Evolutionary conservation across 2,797 vertebrate species (phyloP).

Genomic region (Karalla daura): DNA sequence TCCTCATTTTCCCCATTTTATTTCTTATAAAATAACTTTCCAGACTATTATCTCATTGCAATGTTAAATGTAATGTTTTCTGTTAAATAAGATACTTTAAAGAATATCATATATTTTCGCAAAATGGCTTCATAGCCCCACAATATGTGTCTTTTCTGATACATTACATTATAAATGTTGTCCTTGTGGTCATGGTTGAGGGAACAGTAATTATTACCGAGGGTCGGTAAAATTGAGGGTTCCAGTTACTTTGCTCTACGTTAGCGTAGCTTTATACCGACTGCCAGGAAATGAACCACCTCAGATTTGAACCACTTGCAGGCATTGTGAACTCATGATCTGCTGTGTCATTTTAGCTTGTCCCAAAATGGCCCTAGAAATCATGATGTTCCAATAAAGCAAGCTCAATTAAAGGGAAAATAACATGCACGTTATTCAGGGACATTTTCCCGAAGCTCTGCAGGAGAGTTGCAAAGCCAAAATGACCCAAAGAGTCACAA

Average conservation of each 20-base stretch:
- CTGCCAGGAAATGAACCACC: conserved; percentile 66
- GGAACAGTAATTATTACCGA: conserved; percentile 44
- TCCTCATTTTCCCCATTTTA: neutral
- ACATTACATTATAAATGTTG: conserved; percentile 6
- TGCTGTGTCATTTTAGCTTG: neutral
- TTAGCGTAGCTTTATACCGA: conserved; percentile 27
- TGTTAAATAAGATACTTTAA: conserved; percentile 49
- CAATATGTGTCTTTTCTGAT: conserved; percentile 18
- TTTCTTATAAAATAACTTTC: conserved; percentile 20
- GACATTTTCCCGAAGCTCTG: neutral
- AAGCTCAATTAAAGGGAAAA: neutral
- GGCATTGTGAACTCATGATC: conserved; percentile 37
- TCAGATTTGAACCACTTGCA: conserved; percentile 33
- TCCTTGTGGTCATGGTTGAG: conserved; percentile 41
- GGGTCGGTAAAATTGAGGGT: conserved; percentile 47
- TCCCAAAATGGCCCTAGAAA: neutral
- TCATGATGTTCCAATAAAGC: neutral
- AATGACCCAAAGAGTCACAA: neutral
- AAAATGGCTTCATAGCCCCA: conserved; percentile 32
- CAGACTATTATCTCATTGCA: conserved; percentile 31
- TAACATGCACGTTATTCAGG: neutral
- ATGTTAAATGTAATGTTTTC: conserved; percentile 34
- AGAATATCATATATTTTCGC: conserved; percentile 48
- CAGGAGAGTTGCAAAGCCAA: neutral
- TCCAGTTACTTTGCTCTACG: conserved; percentile 51